Evolutionary conservation across 2,888 invertebrate genomes (phyloP).

Genomic region (Eupeodes latifasciatus): DNA sequence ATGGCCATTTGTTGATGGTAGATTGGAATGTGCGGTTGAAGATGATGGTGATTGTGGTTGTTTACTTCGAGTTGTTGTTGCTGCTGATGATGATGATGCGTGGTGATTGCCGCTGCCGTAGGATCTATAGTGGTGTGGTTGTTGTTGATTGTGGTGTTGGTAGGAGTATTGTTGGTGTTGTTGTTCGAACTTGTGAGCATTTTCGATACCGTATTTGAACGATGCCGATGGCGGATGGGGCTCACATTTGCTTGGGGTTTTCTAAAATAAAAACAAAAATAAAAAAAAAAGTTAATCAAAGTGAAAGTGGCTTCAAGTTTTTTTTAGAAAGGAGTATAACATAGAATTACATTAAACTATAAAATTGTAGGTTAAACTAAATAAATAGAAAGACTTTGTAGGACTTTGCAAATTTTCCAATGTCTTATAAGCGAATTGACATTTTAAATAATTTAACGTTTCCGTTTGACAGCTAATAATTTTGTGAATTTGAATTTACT

Average conservation of each 20-base stretch:
- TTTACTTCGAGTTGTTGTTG: constrained; percentile 79
- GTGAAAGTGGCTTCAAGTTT: too few species aligned
- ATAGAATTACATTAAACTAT: background rate
- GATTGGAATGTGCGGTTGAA: constrained; percentile 85
- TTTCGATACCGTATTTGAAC: constrained; percentile 84
- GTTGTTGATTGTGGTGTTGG: constrained; percentile 80
- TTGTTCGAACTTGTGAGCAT: constrained; percentile 83
- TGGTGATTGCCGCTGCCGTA: constrained; percentile 48
- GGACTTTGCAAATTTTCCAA: background rate
- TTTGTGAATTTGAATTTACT: too few species aligned
- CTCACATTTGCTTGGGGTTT: constrained; percentile 86
- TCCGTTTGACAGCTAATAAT: too few species aligned
- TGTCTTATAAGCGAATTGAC: background rate
- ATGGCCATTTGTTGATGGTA: constrained; percentile 87
- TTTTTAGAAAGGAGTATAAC: background rate
- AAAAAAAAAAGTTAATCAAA: background rate
- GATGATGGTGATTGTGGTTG: constrained; percentile 77
- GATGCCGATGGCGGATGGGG: constrained; percentile 83
- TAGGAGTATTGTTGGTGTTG: constrained; percentile 79
- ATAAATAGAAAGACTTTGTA: background rate
- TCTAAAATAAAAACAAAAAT: constrained; percentile 83
- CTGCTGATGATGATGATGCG: constrained; percentile 74
- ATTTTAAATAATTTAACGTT: background rate
- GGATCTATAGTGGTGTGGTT: constrained; percentile 77
- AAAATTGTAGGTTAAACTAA: background rate